phyloP scores from a whole-genome alignment of 2,888 invertebrate species.

The Agonopterix heracliana region DNA sequence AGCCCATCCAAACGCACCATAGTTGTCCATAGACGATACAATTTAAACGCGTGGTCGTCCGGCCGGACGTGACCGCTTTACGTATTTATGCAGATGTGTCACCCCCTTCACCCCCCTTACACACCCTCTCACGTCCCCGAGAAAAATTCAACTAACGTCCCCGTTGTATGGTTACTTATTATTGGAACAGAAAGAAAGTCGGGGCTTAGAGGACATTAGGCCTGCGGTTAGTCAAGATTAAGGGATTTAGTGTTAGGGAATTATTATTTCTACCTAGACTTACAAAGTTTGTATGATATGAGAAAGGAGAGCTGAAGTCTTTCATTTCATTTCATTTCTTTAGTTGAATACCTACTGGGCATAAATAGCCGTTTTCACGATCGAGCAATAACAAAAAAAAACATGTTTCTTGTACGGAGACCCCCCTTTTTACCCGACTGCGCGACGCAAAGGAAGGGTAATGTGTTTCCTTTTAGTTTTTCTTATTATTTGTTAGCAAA shows the following conservation, averaged over 20 bases:
- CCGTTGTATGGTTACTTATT: conserved; percentile 36
- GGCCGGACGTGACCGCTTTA: conserved; percentile 63
- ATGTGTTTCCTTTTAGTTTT: no score
- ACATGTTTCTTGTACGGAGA: no score
- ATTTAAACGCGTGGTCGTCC: conserved; percentile 50
- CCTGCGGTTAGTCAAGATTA: conserved; percentile 2
- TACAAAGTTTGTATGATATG: no score
- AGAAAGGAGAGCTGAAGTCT: no score
- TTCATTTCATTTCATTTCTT: no score
- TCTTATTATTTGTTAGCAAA: no score
- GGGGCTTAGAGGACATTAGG: conserved; percentile 6
- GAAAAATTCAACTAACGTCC: conserved; percentile 59
- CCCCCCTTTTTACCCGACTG: no score
- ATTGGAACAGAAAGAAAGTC: conserved; percentile 34
- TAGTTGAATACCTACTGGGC: no score
- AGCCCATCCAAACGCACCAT: conserved; percentile 20
- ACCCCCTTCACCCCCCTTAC: conserved; percentile 21
- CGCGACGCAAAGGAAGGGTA: no score
- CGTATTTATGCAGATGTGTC: conserved; percentile 67
- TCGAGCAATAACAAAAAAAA: no score
- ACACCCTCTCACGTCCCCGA: conserved; percentile 20
- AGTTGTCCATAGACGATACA: conserved; percentile 43
- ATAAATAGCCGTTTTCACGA: no score
- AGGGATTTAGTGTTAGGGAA: background rate
- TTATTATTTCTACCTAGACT: background rate